These are phyloP conservation scores for Thamnaconus septentrionalis DNA, from an alignment of 2,113 vertebrate species.

Conservation along the genomic window DNA sequence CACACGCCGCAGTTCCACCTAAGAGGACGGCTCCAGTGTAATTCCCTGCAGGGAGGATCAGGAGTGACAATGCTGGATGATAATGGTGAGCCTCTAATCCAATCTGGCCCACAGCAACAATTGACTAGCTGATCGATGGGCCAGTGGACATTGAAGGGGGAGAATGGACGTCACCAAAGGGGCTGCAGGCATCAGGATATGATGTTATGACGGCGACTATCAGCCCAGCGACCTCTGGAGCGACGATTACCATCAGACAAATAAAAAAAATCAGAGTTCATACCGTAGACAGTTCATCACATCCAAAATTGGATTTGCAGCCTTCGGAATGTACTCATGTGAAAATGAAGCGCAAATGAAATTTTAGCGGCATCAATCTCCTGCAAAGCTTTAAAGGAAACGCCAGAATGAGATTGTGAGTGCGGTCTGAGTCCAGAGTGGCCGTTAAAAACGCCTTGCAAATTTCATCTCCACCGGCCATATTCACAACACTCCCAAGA, in stretches of 20 bases:
- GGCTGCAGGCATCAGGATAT: slow-evolving; percentile 36
- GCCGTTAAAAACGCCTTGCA: slow-evolving; percentile 30
- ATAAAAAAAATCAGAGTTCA: too few species aligned
- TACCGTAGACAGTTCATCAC: slow-evolving; percentile 7
- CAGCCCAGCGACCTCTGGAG: slow-evolving; percentile 30
- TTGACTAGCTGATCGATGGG: slow-evolving; percentile 62
- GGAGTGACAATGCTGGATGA: slow-evolving; percentile 41
- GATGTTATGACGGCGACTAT: slow-evolving; percentile 37
- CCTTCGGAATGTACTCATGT: slow-evolving; percentile 4
- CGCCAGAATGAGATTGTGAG: slow-evolving; percentile 23
- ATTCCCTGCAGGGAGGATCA: slow-evolving; percentile 25
- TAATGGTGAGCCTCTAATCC: slow-evolving; percentile 55
- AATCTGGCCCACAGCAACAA: slow-evolving; percentile 52
- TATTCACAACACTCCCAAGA: slow-evolving; percentile 37
- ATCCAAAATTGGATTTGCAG: slow-evolving; percentile 17
- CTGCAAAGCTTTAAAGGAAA: slow-evolving; percentile 19
- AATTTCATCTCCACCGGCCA: slow-evolving; percentile 10
- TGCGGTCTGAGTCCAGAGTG: slow-evolving; percentile 15
- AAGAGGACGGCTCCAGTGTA: slow-evolving; percentile 1
- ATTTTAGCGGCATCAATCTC: slow-evolving; percentile 13
- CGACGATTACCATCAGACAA: slow-evolving; percentile 3
- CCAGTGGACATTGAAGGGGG: slow-evolving; percentile 6
- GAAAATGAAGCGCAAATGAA: slow-evolving; percentile 21
- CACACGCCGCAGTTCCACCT: not conserved
- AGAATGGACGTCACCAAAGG: slow-evolving; percentile 13